Evolutionary conservation across 2,113 vertebrate species (phyloP), one percentile per base, ranked within the genome.

Genomic region (Pygoscelis antarcticus): DNA sequence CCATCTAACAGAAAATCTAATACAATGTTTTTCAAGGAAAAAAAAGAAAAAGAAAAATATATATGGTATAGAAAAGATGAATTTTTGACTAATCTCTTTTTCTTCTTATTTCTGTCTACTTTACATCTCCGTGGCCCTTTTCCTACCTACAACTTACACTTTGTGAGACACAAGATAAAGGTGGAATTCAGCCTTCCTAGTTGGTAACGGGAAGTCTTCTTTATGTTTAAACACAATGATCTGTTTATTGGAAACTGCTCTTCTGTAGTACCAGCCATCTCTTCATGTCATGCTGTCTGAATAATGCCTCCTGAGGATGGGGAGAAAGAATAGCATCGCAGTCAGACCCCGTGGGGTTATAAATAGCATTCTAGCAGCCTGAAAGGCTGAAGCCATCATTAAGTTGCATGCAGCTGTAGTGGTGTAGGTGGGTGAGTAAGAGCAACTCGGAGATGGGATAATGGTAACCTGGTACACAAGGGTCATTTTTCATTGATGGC

Each of bases 371-470:
- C 58, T 76, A 81, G 65, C 44, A 46, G 92, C 62, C 90, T 92
- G 88, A 96, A 97, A 96, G 66, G 34, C 75, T 54, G 64, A 77
- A 65, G 87, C 83, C 78, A 23, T 49, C 87, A 65, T 96, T 97
- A 96, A 96, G 91, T 88, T 97, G 86, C 90, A 85, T 90, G 91
- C 96, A 97, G 97, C 96, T 97, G 96, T 76, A 96, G 69, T 91
- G 78, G 90, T 69, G 62, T 95, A 95, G 95, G 94, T 89, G 42
- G 95, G 88, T 89, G 90, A 93, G 76, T 66, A 84, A 91, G 83
- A 93, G 90, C 93, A 94, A 65, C 93, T 84, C 2, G 1, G 84
- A 85, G 88, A 71, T 47, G 86, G 83, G 87, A 90, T 91, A 96
- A 87, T 98, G 90, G 97, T 87, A 94, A 91, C 91, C 74, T 90